Percentiles rank a stretch among this genome's conserved stretches.
Evolutionary conservation across 2,888 invertebrate genomes (phyloP).

Genomic region (Amiota mariae): DNA sequence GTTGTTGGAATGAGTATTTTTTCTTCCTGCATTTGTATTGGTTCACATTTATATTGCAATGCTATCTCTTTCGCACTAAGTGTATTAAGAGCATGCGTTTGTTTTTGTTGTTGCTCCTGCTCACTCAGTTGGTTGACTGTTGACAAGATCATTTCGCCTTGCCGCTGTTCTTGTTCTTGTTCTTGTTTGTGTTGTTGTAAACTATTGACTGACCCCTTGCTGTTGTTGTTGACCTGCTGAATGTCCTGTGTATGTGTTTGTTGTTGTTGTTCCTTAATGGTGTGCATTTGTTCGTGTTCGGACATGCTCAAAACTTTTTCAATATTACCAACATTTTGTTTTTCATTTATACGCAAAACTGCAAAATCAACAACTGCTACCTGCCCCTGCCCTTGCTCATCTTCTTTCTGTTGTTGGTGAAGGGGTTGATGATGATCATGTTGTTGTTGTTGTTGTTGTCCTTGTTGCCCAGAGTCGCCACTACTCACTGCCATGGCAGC

Average conservation of each 20-base stretch:
- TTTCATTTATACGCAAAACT: background rate
- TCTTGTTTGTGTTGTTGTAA: slow-evolving; percentile 1
- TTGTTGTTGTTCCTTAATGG: background rate
- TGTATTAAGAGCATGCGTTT: background rate
- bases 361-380: background rate
- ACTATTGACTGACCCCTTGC: background rate
- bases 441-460: slow-evolving; percentile 36
- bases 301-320: background rate
- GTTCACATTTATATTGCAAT: slow-evolving; percentile 13
- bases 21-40: slow-evolving; percentile 10
- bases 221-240: background rate
- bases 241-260: background rate
- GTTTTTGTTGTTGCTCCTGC: slow-evolving; percentile 20
- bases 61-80: slow-evolving; percentile 1
- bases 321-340: background rate
- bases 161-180: background rate
- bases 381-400: slow-evolving; percentile 6
- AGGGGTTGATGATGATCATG: slow-evolving; percentile 28
- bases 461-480: background rate
- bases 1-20: slow-evolving; percentile 12
- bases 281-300: background rate
- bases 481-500: slow-evolving; percentile 21
- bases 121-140: slow-evolving; percentile 8
- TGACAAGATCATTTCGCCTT: background rate
- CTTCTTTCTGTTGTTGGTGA: slow-evolving; percentile 21